Evolutionary conservation across 1,140 invertebrate genomes (phyloP), one percentile per base, ranked within the genome.

Genomic region (Anastrepha obliqua): DNA sequence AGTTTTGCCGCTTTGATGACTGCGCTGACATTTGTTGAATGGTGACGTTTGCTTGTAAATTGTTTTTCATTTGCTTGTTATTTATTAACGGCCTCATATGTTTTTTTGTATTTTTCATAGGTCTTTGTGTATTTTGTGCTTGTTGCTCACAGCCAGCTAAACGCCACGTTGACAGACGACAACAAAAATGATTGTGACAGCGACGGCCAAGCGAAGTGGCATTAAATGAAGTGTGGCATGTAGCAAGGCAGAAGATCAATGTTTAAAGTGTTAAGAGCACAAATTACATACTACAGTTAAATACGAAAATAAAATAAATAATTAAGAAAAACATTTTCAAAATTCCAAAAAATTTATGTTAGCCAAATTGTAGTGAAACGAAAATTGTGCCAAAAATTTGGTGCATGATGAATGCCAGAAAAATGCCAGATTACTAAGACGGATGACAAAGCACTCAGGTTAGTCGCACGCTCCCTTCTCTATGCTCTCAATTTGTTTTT

Each of bases 21-120:
- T 74, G 15, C 42, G 67, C 67, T 74, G 67, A 74, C 67, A 74
- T 74, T 74, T 81, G 74, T 58, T 81, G 74, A 81, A 81, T 81
- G 51, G 47, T 81, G 74, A 55, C 47, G 74, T 81, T 81, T 81
- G 47, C 7, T 17, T 58, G 47, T 29, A 55, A 81, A 81, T 81
- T 81, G 74, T 81, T 81, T 81, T 81, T 8, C 74, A 55, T 51
- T 81, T 81, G 47, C 8, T 55, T 13, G n/a, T 81, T 81, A 81
- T 58, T 58, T 81, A 81, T 81, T 81, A 81, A 55, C 47, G 74
- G 74, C 0, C 4, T n/a, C 29, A 29, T 47, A n/a, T 17, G 13
- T 74, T 20, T 81, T 15, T 6, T 70, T 70, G 2, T 44, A 44
- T 70, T 9, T 74, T 47, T 15, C 15, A 47, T 4, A 47, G 15